Percentiles rank a stretch among this genome's conserved stretches.
phyloP scores from a whole-genome alignment of 2,113 vertebrate genomes.

The Falcunculus frontatus region DNA sequence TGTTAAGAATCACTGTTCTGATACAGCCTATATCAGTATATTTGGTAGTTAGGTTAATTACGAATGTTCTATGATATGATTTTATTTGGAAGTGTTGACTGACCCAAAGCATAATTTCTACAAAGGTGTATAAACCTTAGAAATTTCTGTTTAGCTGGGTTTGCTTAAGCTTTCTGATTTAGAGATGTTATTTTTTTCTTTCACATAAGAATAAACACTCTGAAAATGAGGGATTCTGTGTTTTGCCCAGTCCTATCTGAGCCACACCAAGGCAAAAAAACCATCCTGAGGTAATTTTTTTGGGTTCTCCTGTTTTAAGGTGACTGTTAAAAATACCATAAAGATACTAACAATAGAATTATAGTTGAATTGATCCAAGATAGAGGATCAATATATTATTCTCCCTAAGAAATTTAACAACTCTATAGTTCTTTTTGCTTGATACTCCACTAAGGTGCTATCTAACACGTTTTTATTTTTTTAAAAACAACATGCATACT shows the following conservation, averaged over 20 bases:
- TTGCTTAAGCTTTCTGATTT: not conserved
- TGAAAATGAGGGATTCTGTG: not conserved
- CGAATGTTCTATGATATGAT: not conserved
- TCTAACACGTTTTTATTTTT: not conserved
- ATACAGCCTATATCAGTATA: not conserved
- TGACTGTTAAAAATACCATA: conserved; percentile 14
- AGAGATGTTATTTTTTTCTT: not conserved
- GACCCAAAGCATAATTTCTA: not conserved
- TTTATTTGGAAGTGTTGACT: not conserved
- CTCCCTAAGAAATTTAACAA: not conserved
- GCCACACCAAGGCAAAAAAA: not conserved
- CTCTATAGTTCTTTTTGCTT: not conserved
- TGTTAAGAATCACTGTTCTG: not conserved
- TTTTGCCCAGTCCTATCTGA: not conserved
- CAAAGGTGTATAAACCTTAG: not conserved
- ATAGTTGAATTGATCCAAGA: not conserved
- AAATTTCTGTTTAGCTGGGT: not conserved
- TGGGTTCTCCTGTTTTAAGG: not conserved
- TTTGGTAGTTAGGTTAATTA: not conserved
- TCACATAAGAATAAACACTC: not conserved
- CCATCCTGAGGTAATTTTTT: conserved; percentile 34
- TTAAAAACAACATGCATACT: not conserved
- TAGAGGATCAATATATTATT: not conserved
- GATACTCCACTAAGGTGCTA: not conserved
- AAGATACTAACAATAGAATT: conserved; percentile 32